Evolutionary conservation across 2,888 invertebrate species (phyloP).

Genomic region (Plagodis dolabraria): DNA sequence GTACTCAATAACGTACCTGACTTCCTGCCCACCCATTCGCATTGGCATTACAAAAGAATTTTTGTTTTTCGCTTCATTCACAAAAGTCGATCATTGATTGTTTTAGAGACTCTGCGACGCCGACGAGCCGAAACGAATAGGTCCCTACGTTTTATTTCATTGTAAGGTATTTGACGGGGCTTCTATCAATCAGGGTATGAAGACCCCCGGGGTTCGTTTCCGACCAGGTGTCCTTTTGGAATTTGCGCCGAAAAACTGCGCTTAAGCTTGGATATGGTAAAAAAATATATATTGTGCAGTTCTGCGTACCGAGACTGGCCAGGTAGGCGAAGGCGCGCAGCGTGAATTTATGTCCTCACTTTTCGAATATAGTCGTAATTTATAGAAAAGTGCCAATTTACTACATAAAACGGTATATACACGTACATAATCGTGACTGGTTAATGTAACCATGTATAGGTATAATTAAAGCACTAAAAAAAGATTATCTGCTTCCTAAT

Average conservation of each 20-base stretch:
- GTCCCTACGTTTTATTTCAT: conserved; percentile 57
- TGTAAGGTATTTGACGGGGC: conserved; percentile 70
- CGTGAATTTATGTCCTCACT: conserved; percentile 49
- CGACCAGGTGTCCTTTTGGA: conserved; percentile 84
- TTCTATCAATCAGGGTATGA: conserved; percentile 74
- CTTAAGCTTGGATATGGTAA: conserved; percentile 70
- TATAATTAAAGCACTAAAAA: no score
- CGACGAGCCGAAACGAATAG: conserved; percentile 62
- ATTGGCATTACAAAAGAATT: conserved; percentile 56
- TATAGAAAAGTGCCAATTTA: conserved; percentile 5
- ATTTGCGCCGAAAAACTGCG: conserved; percentile 81
- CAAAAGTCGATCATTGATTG: conserved; percentile 81
- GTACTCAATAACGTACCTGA: conserved; percentile 62
- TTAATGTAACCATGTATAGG: no score
- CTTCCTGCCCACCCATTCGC: conserved; percentile 66
- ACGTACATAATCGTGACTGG: no score
- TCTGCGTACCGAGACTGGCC: conserved; percentile 72
- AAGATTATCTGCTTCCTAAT: no score
- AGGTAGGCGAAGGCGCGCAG: conserved; percentile 62
- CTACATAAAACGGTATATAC: no score
- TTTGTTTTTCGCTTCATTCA: conserved; percentile 80
- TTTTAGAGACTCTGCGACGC: conserved; percentile 82
- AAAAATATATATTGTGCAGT: conserved; percentile 75
- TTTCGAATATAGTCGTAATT: conserved; percentile 41
- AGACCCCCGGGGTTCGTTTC: conserved; percentile 82